Conservation (phyloP, 2,797 vertebrate species). For the Pangasius djambal region DNA sequence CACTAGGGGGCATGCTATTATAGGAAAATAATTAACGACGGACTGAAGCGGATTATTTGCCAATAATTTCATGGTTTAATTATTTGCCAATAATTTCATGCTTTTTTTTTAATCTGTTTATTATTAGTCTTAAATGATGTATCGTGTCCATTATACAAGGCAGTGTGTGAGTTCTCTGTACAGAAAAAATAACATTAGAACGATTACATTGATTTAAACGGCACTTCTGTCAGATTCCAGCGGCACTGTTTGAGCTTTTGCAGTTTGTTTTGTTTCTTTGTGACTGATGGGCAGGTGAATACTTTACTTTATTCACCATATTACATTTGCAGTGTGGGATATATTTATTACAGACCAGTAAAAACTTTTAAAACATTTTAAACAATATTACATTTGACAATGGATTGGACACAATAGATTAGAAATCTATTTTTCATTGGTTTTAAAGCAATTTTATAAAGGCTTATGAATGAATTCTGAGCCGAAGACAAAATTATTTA, state of each 20-base stretch:
- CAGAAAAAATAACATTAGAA: neutral
- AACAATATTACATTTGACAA: neutral
- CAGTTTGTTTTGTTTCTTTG: too few relatives aligned
- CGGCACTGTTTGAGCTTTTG: too few relatives aligned
- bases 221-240: neutral
- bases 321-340: neutral
- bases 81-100: neutral
- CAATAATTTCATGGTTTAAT: neutral
- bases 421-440: neutral
- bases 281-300: too few relatives aligned
- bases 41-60: neutral
- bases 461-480: neutral
- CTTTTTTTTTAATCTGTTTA: neutral
- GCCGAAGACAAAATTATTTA: neutral
- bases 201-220: neutral
- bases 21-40: neutral
- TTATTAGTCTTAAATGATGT: neutral
- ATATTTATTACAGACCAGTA: neutral
- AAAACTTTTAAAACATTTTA: neutral
- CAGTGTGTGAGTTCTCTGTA: neutral
- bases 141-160: neutral
- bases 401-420: neutral
- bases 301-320: neutral
- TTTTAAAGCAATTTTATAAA: neutral
- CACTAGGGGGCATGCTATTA: too few relatives aligned